Conservation (phyloP, 2,797 vertebrate species). For the Syndactyla subalaris region DNA sequence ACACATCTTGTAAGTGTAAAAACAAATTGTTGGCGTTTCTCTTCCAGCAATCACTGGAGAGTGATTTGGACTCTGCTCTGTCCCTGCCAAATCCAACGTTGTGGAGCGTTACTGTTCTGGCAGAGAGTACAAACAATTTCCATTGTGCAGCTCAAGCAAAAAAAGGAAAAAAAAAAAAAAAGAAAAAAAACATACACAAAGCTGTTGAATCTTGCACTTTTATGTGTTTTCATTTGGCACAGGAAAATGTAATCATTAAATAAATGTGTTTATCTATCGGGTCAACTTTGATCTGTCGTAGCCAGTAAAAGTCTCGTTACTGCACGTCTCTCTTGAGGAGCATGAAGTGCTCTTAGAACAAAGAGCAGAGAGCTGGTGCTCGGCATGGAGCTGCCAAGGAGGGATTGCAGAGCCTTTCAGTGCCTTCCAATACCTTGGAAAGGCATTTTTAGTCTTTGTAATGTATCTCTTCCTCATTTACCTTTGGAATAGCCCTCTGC, state of each 20-base stretch:
- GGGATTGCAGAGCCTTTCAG: slow-evolving; percentile 14
- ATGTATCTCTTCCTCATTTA: slow-evolving; percentile 18
- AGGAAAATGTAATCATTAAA: slow-evolving; percentile 13
- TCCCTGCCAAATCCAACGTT: slow-evolving; percentile 46
- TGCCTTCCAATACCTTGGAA: slow-evolving; percentile 12
- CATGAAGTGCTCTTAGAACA: neutral
- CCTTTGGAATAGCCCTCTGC: neutral
- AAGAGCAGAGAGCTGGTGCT: slow-evolving; percentile 6
- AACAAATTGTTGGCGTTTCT: slow-evolving; percentile 21
- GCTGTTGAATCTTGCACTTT: slow-evolving; percentile 42
- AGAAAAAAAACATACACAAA: neutral
- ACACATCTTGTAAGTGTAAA: neutral
- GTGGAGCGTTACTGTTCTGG: slow-evolving; percentile 69
- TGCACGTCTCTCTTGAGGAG: neutral
- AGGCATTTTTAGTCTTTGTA: neutral
- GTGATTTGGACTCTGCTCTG: neutral
- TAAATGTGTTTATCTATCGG: slow-evolving; percentile 17
- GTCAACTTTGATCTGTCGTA: slow-evolving; percentile 5
- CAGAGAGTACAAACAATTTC: slow-evolving; percentile 73
- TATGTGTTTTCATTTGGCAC: slow-evolving; percentile 38
- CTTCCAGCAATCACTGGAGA: slow-evolving; percentile 17
- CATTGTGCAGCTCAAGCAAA: slow-evolving; percentile 69
- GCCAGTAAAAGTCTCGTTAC: neutral
- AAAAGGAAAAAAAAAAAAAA: neutral
- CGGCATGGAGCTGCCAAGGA: neutral